Evolutionary conservation across 2,888 invertebrate species (phyloP).

Genomic region (Brachyopa scutellaris): DNA sequence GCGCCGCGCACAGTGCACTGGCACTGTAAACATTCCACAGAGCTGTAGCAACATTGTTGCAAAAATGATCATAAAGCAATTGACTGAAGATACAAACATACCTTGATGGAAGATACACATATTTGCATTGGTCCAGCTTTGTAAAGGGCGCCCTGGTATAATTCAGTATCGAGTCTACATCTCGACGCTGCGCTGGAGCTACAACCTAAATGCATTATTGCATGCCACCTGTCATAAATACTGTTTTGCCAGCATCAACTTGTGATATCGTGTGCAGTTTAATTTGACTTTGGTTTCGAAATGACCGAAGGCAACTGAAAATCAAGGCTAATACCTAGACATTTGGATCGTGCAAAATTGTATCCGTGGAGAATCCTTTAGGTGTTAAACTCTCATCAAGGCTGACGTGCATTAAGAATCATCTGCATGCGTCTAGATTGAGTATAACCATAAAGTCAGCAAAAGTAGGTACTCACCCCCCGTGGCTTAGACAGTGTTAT

Average conservation of each 20-base stretch:
- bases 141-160: slow-evolving; percentile 40
- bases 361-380: not conserved
- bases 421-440: not conserved
- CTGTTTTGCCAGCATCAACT: slow-evolving; percentile 1
- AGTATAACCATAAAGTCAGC: slow-evolving; percentile 5
- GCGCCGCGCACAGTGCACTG: not conserved
- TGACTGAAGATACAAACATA: slow-evolving; percentile 11
- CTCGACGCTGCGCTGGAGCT: slow-evolving; percentile 1
- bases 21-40: slow-evolving; percentile 19
- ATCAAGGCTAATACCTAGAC: slow-evolving; percentile 58
- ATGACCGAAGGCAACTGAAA: slow-evolving; percentile 38
- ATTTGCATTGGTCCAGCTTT: not conserved
- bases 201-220: slow-evolving; percentile 68
- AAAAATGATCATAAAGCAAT: slow-evolving; percentile 58
- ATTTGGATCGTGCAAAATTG: slow-evolving; percentile 17
- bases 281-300: slow-evolving; percentile 40
- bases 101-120: slow-evolving; percentile 25
- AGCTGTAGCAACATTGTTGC: slow-evolving; percentile 43
- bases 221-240: slow-evolving; percentile 68
- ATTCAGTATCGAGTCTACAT: slow-evolving; percentile 1
- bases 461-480: not conserved
- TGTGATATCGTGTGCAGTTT: slow-evolving; percentile 30
- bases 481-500: slow-evolving; percentile 6
- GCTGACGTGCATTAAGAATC: not conserved
- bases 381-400: slow-evolving; percentile 10